Evolutionary conservation across 2,113 vertebrate genomes (phyloP).

Genomic region (Lamprotornis superbus): DNA sequence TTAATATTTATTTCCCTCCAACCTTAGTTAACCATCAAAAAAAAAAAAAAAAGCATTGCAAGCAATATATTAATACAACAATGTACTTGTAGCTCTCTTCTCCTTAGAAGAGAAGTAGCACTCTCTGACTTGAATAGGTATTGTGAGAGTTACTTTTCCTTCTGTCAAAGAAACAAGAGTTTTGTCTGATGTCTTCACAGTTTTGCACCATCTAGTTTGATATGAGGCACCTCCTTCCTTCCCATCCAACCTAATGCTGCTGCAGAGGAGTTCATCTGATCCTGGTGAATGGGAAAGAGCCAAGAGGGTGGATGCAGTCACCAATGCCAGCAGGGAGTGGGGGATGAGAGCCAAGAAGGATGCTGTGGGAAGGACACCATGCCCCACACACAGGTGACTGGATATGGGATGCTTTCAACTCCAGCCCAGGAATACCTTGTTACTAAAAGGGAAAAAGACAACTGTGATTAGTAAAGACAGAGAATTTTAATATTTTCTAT

Average conservation of each 20-base stretch:
- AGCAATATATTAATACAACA: not conserved
- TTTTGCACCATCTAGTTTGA: not conserved
- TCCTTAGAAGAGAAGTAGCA: not conserved
- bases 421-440: not conserved
- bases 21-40: not conserved
- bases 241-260: not conserved
- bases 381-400: not conserved
- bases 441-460: not conserved
- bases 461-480: not conserved
- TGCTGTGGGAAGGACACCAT: not conserved
- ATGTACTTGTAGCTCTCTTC: not conserved
- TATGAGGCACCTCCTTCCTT: not conserved
- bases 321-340: accelerated
- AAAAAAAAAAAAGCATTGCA: not conserved
- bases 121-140: not conserved
- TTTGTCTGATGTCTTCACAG: not conserved
- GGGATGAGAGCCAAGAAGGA: not conserved
- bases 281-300: not conserved
- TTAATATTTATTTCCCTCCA: not conserved
- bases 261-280: not conserved
- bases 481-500: not conserved
- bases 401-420: not conserved
- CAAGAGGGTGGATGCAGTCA: not conserved
- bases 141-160: not conserved
- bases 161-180: not conserved